phyloP scores from a whole-genome alignment of 1,140 invertebrate species.

The Drosophila kepulauana region DNA sequence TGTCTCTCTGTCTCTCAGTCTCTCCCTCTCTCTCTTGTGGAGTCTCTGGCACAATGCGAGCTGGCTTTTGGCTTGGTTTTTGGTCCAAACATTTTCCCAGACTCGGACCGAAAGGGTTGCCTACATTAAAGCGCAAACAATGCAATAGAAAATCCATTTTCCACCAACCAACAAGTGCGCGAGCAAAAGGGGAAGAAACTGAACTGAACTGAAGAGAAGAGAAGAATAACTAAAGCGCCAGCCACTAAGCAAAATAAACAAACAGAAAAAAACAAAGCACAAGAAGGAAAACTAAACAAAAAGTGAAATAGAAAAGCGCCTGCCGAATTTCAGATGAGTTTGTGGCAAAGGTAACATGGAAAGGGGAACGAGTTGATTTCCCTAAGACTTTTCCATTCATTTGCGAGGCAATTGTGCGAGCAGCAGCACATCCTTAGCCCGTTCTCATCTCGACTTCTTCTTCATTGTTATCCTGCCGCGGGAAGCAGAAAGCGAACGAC shows the following conservation, averaged over 20 bases:
- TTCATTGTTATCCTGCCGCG: conserved; percentile 52
- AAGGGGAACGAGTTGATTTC: conserved; percentile 9
- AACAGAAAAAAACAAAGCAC: conserved; percentile 48
- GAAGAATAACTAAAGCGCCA: conserved; percentile 26
- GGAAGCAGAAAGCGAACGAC: background rate
- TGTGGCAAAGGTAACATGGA: conserved; percentile 3
- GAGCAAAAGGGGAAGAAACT: background rate
- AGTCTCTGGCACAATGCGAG: conserved; percentile 16
- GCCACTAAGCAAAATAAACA: conserved; percentile 58
- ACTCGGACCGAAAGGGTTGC: conserved; percentile 62
- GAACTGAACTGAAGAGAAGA: background rate
- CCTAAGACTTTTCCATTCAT: conserved; percentile 20
- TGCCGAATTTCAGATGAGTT: conserved; percentile 27
- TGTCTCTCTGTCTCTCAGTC: too few species aligned
- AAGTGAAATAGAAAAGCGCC: conserved; percentile 22
- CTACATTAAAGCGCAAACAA: conserved; percentile 37
- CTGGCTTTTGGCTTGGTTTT: background rate
- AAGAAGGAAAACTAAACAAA: conserved; percentile 24
- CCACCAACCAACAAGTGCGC: background rate
- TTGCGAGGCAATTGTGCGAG: conserved; percentile 39
- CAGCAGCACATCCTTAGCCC: conserved; percentile 36
- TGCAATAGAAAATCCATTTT: conserved; percentile 69
- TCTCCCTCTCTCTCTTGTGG: conserved; percentile 18
- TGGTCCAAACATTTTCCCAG: conserved; percentile 64
- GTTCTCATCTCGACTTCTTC: conserved; percentile 17